Base-by-base conservation (phyloP, 2,113 vertebrate genomes). In the Acrocephalus arundinaceus region DNA sequence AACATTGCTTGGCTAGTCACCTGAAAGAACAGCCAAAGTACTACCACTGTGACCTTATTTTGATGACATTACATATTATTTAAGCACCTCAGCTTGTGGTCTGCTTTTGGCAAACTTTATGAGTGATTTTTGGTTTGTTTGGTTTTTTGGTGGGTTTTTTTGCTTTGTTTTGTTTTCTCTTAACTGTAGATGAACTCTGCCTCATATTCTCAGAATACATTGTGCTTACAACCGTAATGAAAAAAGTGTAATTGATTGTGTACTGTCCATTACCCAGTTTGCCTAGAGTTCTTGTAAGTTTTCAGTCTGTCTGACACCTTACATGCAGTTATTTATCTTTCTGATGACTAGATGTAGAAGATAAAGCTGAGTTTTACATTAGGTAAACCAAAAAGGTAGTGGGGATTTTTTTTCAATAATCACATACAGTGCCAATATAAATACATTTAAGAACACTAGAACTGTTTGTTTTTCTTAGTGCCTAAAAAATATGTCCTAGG, bases 401-500 rank as follows among this genome's bases (percentile, higher is more conserved):
- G 25, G 27, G 10, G 4, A 45, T 2, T 10, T 74, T 78, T 87
- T 71, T 58, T 59, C 19, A 43, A 19, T 82, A 54, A 45, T 57
- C 10, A 21, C 5, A 0, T 82, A 67, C 18, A 48, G 48, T 86
- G 48, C 11, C 8, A 23, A 57, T 80, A 74, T 66, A 73, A 85
- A 65, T 83, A 46, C 21, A 48, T 72, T 13, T 65, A 82, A 95
- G 73, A 95, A 77, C 51, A 94, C 51, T 86, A 90, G 79, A 92
- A 80, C 18, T 19, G 35, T 28, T 75, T 74, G 46, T 30, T 12
- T 84, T 81, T 54, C 55, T 93, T 96, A 75, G 65, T 43, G 89
- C 78, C 95, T 97, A 52, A 27, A 73, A 90, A 94, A 55, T 71
- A 66, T 88, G 57, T 68, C 59, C 93, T 77, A 23, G 59, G 28